Evolutionary conservation across 1,140 invertebrate genomes (phyloP), one percentile per base, ranked within the genome.

Genomic region (Homarus americanus): DNA sequence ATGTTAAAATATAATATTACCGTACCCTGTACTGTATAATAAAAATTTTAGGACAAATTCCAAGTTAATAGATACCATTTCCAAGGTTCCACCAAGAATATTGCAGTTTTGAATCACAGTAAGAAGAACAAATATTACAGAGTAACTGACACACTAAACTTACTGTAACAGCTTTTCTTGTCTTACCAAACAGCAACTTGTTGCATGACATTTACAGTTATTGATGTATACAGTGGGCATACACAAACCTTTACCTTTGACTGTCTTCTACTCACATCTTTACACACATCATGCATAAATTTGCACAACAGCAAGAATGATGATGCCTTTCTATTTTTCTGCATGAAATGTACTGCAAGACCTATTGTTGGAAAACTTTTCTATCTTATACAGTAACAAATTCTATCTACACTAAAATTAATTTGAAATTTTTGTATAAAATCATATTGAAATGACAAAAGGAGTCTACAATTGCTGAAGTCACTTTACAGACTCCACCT

Each of bases 1-100:
- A n/a, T n/a, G n/a, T n/a, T n/a, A n/a, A n/a, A n/a, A n/a, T n/a
- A n/a, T n/a, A n/a, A n/a, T n/a, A n/a, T n/a, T n/a, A n/a, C n/a
- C n/a, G n/a, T n/a, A n/a, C n/a, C n/a, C n/a, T n/a, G n/a, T n/a
- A n/a, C n/a, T n/a, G n/a, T n/a, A n/a, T n/a, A n/a, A n/a, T n/a
- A n/a, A n/a, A n/a, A n/a, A n/a, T n/a, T n/a, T n/a, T n/a, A n/a
- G n/a, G n/a, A n/a, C n/a, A n/a, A n/a, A n/a, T n/a, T n/a, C n/a
- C n/a, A n/a, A n/a, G n/a, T n/a, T n/a, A n/a, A n/a, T n/a, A n/a
- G 24, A 0, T 49, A 49, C 44, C 9, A 69, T 69, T 24, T 32
- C 63, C 63, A 69, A 69, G 32, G 32, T 69, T 69, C 63, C 28
- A 28, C 63, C 63, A 69, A 69, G n/a, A 69, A 69, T 69, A 69